Percentiles rank a stretch among this genome's conserved stretches.
phyloP scores from a whole-genome alignment of 2,888 invertebrate genomes.

The Volucella inflata region DNA sequence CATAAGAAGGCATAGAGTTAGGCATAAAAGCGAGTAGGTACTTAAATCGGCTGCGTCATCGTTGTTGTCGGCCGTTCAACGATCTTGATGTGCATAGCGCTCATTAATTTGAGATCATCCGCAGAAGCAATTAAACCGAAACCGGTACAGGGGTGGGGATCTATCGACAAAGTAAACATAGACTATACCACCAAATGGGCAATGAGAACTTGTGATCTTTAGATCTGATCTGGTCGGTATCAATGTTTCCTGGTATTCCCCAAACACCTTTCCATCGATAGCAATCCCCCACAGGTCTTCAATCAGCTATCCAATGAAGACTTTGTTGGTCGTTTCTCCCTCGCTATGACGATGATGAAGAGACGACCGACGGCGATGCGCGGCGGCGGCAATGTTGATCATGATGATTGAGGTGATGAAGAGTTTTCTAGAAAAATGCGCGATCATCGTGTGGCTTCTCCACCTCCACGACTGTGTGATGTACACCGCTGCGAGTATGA shows the following conservation, averaged over 20 bases:
- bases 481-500: conserved; percentile 50
- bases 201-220: conserved; percentile 15
- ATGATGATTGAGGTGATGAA: conserved; percentile 56
- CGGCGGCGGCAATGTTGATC: conserved; percentile 10
- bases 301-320: conserved; percentile 31
- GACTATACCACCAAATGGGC: conserved; percentile 38
- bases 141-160: conserved; percentile 10
- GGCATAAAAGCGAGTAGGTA: background rate
- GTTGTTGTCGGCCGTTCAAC: conserved; percentile 45
- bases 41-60: conserved; percentile 58
- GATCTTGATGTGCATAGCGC: conserved; percentile 54
- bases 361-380: conserved; percentile 19
- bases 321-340: conserved; percentile 6
- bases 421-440: conserved; percentile 39
- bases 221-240: conserved; percentile 44
- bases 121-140: conserved; percentile 60
- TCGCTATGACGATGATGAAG: background rate
- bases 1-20: background rate
- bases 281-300: conserved; percentile 26
- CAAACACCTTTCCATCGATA: conserved; percentile 19
- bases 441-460: conserved; percentile 29
- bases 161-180: conserved; percentile 51
- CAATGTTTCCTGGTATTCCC: conserved; percentile 12
- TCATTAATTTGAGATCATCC: conserved; percentile 73
- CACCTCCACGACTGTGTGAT: conserved; percentile 21